These are phyloP conservation scores for Sarcophaga caerulescens DNA, from an alignment of 2,888 invertebrate genomes.

Conservation along the genomic window DNA sequence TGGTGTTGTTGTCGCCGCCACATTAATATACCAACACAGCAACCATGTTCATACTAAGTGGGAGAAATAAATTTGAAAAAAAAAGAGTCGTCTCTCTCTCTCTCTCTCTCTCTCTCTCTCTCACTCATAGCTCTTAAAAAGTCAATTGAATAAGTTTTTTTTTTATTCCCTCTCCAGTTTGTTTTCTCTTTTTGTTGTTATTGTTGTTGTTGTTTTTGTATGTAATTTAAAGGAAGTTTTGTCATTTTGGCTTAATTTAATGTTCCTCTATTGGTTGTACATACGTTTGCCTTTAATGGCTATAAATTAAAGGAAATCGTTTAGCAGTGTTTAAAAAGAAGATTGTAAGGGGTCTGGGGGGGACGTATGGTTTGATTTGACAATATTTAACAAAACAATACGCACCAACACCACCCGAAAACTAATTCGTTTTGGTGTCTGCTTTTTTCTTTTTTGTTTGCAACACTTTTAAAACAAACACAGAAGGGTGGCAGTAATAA, in stretches of 20 bases:
- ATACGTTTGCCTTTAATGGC: slow-evolving; percentile 35
- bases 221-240: slow-evolving; percentile 1
- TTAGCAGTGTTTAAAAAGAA: neutral
- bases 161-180: neutral
- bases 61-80: neutral
- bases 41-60: too few species aligned
- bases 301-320: slow-evolving; percentile 53
- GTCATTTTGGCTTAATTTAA: slow-evolving; percentile 34
- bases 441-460: slow-evolving; percentile 25
- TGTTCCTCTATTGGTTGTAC: slow-evolving; percentile 33
- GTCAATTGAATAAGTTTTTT: slow-evolving; percentile 49
- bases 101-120: neutral
- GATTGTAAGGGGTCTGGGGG: neutral
- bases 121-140: neutral
- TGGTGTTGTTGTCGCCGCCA: too few species aligned
- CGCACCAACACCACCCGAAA: slow-evolving; percentile 30
- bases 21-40: too few species aligned
- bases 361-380: slow-evolving; percentile 1
- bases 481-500: neutral
- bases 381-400: slow-evolving; percentile 52
- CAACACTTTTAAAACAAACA: slow-evolving; percentile 39
- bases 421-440: slow-evolving; percentile 22
- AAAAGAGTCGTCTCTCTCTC: neutral
- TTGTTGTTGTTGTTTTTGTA: neutral
- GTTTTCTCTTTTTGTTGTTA: neutral